Evolutionary conservation across 2,113 vertebrate genomes (phyloP), one percentile per base, ranked within the genome.

Genomic region (Malurus alboscapulatus): DNA sequence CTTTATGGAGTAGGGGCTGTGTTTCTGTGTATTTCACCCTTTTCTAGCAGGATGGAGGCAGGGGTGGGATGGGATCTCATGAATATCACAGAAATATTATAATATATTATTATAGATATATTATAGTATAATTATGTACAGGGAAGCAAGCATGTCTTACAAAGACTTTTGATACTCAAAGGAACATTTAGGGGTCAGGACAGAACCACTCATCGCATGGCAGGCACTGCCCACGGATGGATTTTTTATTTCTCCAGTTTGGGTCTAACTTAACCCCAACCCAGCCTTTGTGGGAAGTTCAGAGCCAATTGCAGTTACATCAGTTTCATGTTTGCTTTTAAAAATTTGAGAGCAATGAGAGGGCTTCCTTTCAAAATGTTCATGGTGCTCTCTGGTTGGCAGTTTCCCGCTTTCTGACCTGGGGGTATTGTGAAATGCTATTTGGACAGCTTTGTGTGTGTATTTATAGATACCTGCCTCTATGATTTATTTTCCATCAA

Each of bases 401-500:
- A 90, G 7, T 88, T 92, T 54, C 72, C 90, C 22, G n/a, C 72
- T 96, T 95, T 96, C 94, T 84, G 84, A 93, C 85, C 36, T 72
- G 75, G 50, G 95, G 40, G 18, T 72, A 36, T 90, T 94, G 91
- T 93, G 94, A 94, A 97, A 97, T 82, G 36, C 2, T 53, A n/a
- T 69, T 91, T 63, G 69, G n/a, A 74, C 84, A 45, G 14, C 55
- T 94, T 63, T 65, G 92, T 91, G 77, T 61, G 91, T 95, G 67
- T 93, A 88, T 97, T 98, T 96, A 94, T 72, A 94, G 83, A 89
- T 69, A 92, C 44, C 58, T 93, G 79, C 67, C 69, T 3, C 81
- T 76, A 42, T 94, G 77, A 95, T 97, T 96, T 96, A 92, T 90
- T 96, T 36, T 77, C 81, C 83, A 84, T 95, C 91, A 84, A 88